Evolutionary conservation across 2,113 vertebrate genomes (phyloP), one percentile per base, ranked within the genome.

Genomic region (Hydropotes inermis): DNA sequence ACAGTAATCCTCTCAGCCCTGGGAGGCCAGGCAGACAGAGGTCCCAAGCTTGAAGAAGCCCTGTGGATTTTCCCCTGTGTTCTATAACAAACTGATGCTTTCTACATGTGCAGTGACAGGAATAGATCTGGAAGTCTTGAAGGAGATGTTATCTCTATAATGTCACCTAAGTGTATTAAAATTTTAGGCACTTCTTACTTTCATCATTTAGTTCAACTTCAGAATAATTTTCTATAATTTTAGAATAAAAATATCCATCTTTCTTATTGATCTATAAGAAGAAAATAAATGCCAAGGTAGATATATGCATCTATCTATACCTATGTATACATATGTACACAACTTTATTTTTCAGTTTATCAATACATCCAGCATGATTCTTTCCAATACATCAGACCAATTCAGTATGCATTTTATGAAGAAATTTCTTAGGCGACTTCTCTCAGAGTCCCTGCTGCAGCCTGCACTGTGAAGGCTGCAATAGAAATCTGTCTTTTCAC

Each of bases 401-500:
- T 5, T 92, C 61, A 79, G 3, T 30, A 10, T 0, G 15, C 0
- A 6, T 7, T 92, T 74, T 88, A 27, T 3, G 5, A 19, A 23
- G 58, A 55, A 58, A 7, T 2, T 0, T 36, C 11, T 96, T 50
- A 97, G 57, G 88, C 94, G 2, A 98, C 98, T 21, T 99, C 98
- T 9, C 91, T 98, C 57, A 99, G 98, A 0, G 99, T 99, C 67
- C 60, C 98, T n/a, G 99, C 99, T 2, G 99, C 99, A 28, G 99
- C 99, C 47, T 99, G 99, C 47, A 99, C 99, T 0, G 99, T 99
- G 98, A 99, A 99, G 6, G 99, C 98, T 33, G 99, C 99, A 7
- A 99, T 98, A 94, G 99, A 99, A 98, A 99, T 99, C 94, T 99
- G 99, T 83, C 98, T 98, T 97, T 99, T 99, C 1, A 99, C 99